Evolutionary conservation across 2,113 vertebrate species (phyloP).

Genomic region (Todiramphus chloris): DNA sequence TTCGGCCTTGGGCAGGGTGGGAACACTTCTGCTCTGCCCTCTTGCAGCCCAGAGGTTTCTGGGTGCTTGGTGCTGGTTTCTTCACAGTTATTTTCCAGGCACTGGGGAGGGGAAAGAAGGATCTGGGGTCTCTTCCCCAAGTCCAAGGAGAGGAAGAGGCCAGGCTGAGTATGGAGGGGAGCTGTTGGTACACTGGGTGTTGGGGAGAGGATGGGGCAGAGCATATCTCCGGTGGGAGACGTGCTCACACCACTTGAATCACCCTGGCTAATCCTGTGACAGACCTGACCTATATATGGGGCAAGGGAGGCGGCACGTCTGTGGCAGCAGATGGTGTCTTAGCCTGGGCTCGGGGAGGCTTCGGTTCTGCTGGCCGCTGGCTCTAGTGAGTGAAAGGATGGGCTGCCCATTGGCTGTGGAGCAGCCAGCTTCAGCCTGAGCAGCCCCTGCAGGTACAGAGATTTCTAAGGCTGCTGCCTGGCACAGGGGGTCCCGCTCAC

Average conservation of each 20-base stretch:
- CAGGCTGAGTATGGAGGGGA: background rate
- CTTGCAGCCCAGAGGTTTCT: background rate
- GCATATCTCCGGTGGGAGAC: background rate
- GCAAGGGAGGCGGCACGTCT: slow-evolving; percentile 8
- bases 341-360: background rate
- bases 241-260: background rate
- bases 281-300: slow-evolving; percentile 65
- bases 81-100: background rate
- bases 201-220: background rate
- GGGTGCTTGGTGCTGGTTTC: background rate
- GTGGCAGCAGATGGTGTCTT: slow-evolving; percentile 51
- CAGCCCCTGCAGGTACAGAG: background rate
- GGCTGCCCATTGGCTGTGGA: background rate
- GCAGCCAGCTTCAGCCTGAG: background rate
- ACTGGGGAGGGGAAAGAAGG: background rate
- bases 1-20: background rate
- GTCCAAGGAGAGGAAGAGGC: background rate
- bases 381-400: background rate
- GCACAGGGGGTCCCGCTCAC: fast-evolving
- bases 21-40: background rate
- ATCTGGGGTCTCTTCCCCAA: background rate
- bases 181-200: background rate
- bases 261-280: slow-evolving; percentile 41
- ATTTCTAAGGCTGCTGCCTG: background rate
- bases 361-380: background rate